These are phyloP conservation scores for Callipepla californica DNA, from an alignment of 2,113 vertebrate species.

Conservation along the genomic window DNA sequence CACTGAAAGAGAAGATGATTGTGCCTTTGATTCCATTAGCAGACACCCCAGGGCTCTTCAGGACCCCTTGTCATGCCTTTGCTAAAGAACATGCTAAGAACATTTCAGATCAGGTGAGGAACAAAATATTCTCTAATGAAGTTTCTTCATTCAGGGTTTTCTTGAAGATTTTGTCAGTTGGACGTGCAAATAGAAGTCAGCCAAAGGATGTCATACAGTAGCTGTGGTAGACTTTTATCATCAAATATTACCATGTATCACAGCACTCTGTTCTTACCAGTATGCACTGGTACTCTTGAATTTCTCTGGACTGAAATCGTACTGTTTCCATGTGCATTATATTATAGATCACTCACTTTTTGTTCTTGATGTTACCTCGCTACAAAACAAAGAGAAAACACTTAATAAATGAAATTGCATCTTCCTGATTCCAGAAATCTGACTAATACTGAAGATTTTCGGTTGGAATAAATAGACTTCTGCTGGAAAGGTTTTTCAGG, in stretches of 20 bases:
- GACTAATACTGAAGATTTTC: background rate
- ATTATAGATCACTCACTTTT: slow-evolving; percentile 13
- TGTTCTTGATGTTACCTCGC: background rate
- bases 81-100: accelerated
- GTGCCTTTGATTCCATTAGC: too few relatives aligned
- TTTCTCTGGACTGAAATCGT: background rate
- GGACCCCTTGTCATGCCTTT: too few relatives aligned
- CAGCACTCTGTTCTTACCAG: background rate
- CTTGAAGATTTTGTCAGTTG: background rate
- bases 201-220: background rate
- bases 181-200: background rate
- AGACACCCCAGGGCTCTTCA: too few relatives aligned
- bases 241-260: background rate
- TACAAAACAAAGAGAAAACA: slow-evolving; percentile 18
- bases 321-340: background rate
- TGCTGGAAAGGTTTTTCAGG: background rate
- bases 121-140: background rate
- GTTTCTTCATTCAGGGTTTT: background rate
- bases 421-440: background rate
- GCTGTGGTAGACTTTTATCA: background rate
- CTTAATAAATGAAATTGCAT: slow-evolving; percentile 44
- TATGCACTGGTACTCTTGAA: background rate
- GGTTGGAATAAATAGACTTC: slow-evolving; percentile 7
- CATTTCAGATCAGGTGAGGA: background rate
- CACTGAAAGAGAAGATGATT: too few relatives aligned